Conservation (phyloP, 2,888 invertebrate species). For the Spisula solida region DNA sequence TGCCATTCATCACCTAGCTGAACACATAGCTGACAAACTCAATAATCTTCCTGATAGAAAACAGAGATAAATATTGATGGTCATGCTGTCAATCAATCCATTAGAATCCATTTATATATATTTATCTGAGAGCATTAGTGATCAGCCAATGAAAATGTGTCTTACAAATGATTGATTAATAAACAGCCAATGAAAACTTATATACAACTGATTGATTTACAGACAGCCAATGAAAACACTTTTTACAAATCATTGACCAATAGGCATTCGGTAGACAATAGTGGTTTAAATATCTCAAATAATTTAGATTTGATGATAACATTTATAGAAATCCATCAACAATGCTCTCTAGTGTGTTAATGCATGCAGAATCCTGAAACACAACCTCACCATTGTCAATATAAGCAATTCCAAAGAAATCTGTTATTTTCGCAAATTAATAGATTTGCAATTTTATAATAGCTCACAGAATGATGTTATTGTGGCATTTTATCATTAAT, state of each 20-base stretch:
- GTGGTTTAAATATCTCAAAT: too few species aligned
- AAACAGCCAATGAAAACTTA: too few species aligned
- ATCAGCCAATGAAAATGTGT: neutral
- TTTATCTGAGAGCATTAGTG: neutral
- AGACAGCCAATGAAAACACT: neutral
- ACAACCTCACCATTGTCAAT: neutral
- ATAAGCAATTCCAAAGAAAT: neutral
- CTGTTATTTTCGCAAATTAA: neutral
- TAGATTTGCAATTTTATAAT: neutral
- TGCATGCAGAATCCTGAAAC: too few species aligned
- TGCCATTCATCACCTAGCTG: neutral
- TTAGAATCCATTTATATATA: neutral
- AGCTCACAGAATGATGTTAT: too few species aligned
- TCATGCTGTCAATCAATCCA: neutral
- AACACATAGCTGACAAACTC: slow-evolving; percentile 1
- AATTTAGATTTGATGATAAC: too few species aligned
- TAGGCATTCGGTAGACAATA: too few species aligned
- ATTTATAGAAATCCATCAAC: too few species aligned
- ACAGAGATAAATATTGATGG: slow-evolving; percentile 13
- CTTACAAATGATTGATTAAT: neutral
- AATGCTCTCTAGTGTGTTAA: too few species aligned
- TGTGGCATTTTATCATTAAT: too few species aligned
- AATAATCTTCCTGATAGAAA: neutral
- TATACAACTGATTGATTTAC: too few species aligned
- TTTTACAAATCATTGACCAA: neutral